These are phyloP conservation scores for Miniopterus natalensis DNA, from an alignment of 2,113 vertebrate species.

Conservation along the genomic window DNA sequence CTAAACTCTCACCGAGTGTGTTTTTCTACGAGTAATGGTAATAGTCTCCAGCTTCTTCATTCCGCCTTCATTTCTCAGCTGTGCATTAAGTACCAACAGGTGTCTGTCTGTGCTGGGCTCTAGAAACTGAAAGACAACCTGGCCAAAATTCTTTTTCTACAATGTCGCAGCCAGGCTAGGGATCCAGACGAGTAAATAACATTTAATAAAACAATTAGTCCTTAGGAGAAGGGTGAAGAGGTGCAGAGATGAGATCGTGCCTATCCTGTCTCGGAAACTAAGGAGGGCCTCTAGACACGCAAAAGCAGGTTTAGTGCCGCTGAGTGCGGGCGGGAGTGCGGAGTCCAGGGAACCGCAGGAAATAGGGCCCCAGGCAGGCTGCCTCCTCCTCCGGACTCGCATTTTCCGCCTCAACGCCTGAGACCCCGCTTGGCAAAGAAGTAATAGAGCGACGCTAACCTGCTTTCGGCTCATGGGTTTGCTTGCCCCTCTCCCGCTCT, in stretches of 20 bases:
- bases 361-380: background rate
- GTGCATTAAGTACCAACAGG: background rate
- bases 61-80: background rate
- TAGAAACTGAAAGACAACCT: slow-evolving; percentile 38
- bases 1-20: background rate
- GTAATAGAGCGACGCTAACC: background rate
- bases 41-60: background rate
- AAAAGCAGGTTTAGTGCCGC: background rate
- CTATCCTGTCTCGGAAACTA: background rate
- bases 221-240: background rate
- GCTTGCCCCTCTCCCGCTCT: background rate
- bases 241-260: background rate
- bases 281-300: background rate
- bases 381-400: background rate
- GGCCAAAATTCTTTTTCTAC: background rate
- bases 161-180: background rate
- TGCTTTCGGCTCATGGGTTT: background rate
- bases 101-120: background rate
- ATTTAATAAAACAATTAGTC: background rate
- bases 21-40: background rate
- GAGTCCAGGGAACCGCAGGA: background rate
- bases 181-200: background rate
- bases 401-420: background rate
- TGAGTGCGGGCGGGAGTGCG: background rate
- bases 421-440: slow-evolving; percentile 10